Evolutionary conservation across 2,113 vertebrate species (phyloP).

Genomic region (Sturnira hondurensis): DNA sequence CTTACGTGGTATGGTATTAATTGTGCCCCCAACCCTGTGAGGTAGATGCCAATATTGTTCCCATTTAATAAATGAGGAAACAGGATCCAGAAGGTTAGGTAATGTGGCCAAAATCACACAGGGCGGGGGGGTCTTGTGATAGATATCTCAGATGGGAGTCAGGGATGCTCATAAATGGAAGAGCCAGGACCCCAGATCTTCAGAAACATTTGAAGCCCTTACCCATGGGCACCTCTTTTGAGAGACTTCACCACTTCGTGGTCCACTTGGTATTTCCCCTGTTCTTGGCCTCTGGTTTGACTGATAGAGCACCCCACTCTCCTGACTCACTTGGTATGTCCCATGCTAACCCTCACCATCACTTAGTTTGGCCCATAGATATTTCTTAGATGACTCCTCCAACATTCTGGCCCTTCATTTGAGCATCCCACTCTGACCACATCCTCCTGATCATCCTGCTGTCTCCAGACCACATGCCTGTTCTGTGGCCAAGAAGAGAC

Average conservation of each 20-base stretch:
- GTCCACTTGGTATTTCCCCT: not conserved
- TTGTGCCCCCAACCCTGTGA: not conserved
- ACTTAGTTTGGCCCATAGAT: not conserved
- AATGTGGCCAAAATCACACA: not conserved
- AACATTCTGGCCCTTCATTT: not conserved
- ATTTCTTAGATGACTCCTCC: not conserved
- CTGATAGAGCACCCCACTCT: not conserved
- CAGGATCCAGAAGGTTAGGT: not conserved
- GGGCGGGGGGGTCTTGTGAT: not conserved
- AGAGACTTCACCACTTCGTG: not conserved
- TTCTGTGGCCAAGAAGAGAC: not conserved
- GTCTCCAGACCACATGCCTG: not conserved
- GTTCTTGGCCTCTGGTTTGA: not conserved
- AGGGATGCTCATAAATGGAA: not conserved
- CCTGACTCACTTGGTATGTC: not conserved
- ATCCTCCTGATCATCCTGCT: not conserved
- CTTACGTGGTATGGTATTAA: not conserved
- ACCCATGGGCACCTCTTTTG: rapidly evolving
- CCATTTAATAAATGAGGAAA: not conserved
- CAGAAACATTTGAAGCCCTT: not conserved
- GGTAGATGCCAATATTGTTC: not conserved
- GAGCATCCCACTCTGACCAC: not conserved
- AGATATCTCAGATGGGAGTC: not conserved
- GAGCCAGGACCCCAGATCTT: not conserved
- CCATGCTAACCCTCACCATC: not conserved